A percentile compares a stretch with the other conserved stretches of the same genome.
phyloP scores from a whole-genome alignment of 2,888 invertebrate species.

The Lepeophtheirus nordmannii region DNA sequence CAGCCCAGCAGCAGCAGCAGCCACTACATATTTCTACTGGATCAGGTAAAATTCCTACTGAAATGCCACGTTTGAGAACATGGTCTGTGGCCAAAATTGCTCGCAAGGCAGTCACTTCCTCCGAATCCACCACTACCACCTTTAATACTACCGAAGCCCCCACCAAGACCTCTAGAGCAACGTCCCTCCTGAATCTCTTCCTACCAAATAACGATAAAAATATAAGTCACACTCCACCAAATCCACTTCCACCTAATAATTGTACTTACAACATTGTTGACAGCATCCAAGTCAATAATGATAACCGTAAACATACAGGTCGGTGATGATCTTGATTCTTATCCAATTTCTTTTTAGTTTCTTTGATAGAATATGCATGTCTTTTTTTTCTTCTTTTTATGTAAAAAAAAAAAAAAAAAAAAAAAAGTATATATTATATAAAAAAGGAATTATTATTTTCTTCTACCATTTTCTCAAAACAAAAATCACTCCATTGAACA shows the following conservation, averaged over 20 bases:
- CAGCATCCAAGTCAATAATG: too few relatives aligned
- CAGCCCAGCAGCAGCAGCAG: background rate
- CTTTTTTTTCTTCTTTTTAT: too few relatives aligned
- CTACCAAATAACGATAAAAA: slow-evolving; percentile 51
- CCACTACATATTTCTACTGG: slow-evolving; percentile 2
- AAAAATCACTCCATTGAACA: too few relatives aligned
- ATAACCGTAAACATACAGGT: too few relatives aligned
- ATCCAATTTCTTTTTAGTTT: too few relatives aligned
- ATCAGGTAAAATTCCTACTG: slow-evolving; percentile 2
- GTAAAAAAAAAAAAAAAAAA: too few relatives aligned
- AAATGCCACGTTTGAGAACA: background rate
- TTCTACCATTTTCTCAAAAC: too few relatives aligned
- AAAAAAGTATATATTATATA: too few relatives aligned
- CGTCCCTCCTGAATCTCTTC: slow-evolving; percentile 85
- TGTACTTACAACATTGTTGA: too few relatives aligned
- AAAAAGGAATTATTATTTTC: too few relatives aligned
- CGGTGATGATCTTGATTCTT: too few relatives aligned
- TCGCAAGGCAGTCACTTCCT: background rate
- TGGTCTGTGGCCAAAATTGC: background rate
- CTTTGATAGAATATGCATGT: too few relatives aligned
- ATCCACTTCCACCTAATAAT: background rate
- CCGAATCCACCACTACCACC: background rate
- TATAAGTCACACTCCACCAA: slow-evolving; percentile 9
- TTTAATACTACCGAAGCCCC: background rate
- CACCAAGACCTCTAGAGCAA: slow-evolving; percentile 68